Evolutionary conservation across 2,113 vertebrate genomes (phyloP).

Genomic region (Heteronetta atricapilla): DNA sequence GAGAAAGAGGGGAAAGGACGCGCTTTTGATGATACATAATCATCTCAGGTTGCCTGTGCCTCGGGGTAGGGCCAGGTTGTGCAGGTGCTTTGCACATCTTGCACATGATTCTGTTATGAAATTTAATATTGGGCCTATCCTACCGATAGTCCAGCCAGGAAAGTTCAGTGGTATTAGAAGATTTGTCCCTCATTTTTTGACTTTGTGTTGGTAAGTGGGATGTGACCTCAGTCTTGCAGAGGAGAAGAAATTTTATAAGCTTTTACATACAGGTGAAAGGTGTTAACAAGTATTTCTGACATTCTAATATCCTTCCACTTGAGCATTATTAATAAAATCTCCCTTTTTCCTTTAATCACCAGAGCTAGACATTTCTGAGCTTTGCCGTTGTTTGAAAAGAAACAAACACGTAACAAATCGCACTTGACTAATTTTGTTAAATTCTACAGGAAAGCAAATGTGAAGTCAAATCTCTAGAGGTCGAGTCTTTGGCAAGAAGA

Average conservation of each 20-base stretch:
- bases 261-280: neutral
- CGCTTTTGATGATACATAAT: neutral
- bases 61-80: neutral
- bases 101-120: neutral
- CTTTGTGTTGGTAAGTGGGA: neutral
- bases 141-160: neutral
- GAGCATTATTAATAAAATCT: constrained; percentile 30
- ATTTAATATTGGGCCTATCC: neutral
- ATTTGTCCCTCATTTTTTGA: neutral
- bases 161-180: neutral
- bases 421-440: constrained; percentile 69
- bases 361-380: constrained; percentile 40
- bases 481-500: constrained; percentile 55
- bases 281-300: constrained; percentile 8
- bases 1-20: neutral
- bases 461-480: constrained; percentile 62
- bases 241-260: neutral
- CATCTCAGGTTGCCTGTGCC: neutral
- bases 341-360: constrained; percentile 40
- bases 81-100: neutral
- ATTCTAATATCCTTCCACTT: constrained; percentile 22
- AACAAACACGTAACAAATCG: constrained; percentile 24
- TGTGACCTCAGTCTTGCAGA: neutral
- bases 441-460: constrained; percentile 65
- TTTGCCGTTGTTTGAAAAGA: constrained; percentile 37